Conservation (phyloP, 1,140 invertebrate species). For the Colletes latitarsis region DNA sequence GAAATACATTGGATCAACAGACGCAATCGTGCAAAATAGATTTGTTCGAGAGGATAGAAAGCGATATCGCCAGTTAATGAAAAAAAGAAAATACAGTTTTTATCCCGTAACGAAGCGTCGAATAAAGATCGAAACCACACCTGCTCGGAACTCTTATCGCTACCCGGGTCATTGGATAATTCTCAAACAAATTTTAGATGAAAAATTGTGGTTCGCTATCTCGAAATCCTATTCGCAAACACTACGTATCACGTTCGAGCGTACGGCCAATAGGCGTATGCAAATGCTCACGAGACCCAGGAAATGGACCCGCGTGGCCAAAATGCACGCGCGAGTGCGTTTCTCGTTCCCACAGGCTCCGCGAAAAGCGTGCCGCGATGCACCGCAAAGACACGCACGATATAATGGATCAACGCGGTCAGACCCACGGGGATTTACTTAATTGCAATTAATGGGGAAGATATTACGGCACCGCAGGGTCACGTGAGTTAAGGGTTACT, state of each 20-base stretch:
- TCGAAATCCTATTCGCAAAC: background rate
- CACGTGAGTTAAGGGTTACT: slow-evolving; percentile 77
- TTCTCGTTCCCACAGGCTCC: background rate
- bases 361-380: slow-evolving; percentile 46
- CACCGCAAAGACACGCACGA: slow-evolving; percentile 55
- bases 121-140: too few species aligned
- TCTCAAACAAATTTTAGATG: background rate
- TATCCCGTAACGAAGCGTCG: too few species aligned
- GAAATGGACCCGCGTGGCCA: background rate
- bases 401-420: slow-evolving; percentile 71
- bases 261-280: slow-evolving; percentile 3
- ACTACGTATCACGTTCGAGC: background rate
- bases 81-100: too few species aligned
- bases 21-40: too few species aligned
- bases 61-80: too few species aligned
- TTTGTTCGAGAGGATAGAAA: too few species aligned
- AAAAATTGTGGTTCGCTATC: background rate
- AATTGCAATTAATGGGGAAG: slow-evolving; percentile 81
- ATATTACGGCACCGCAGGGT: slow-evolving; percentile 74
- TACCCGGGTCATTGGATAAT: background rate
- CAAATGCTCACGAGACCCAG: too few species aligned
- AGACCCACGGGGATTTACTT: slow-evolving; percentile 74
- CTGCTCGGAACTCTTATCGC: too few species aligned
- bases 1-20: too few species aligned
- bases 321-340: background rate